phyloP scores from a whole-genome alignment of 2,888 invertebrate genomes.

The Athrips mouffetella region DNA sequence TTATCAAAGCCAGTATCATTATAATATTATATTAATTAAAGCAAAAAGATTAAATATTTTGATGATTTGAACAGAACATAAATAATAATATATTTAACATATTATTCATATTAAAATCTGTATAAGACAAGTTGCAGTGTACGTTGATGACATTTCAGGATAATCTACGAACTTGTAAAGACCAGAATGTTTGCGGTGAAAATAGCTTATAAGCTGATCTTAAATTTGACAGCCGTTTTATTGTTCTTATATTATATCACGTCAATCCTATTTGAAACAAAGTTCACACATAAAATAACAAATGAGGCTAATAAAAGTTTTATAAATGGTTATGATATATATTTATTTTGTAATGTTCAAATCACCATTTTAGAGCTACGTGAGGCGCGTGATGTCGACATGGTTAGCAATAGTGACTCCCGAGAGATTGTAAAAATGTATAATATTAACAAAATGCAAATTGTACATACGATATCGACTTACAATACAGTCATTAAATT shows the following conservation, averaged over 20 bases:
- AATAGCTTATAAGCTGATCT: no score
- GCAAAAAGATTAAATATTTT: no score
- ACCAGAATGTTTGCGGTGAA: no score
- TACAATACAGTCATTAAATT: conserved; percentile 77
- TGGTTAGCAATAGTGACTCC: conserved; percentile 38
- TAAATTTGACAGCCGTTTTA: no score
- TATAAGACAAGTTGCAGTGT: no score
- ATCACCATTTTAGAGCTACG: not conserved
- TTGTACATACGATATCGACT: conserved; percentile 76
- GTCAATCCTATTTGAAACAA: no score
- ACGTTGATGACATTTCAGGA: no score
- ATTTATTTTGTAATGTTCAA: conserved; percentile 21
- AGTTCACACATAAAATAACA: no score
- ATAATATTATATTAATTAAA: no score
- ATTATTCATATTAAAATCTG: not conserved
- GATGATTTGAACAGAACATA: conserved; percentile 10
- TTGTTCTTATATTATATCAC: no score
- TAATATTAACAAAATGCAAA: conserved; percentile 58
- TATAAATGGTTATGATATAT: not conserved
- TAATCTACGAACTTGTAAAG: no score
- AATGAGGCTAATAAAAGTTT: no score
- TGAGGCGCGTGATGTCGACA: conserved; percentile 29
- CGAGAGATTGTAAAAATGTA: conserved; percentile 74
- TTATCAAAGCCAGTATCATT: conserved; percentile 1
- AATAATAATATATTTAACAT: not conserved